Evolutionary conservation across 2,113 vertebrate genomes (phyloP), one percentile per base, ranked within the genome.

Genomic region (Dolichallabes microphthalmus): DNA sequence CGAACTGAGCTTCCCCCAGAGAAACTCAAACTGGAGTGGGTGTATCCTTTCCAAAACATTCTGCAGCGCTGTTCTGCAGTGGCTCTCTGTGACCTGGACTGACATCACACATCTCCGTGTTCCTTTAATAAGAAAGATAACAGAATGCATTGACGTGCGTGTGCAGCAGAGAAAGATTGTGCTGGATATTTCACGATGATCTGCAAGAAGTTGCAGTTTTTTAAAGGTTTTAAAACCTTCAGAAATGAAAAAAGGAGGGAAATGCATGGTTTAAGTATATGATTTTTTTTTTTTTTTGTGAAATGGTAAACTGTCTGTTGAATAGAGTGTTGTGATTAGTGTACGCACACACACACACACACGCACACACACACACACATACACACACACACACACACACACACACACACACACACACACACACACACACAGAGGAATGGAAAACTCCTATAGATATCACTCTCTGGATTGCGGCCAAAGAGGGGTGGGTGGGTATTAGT

Each of bases 21-120:
- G 90, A 96, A 96, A 90, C 96, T 99, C 85, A 98, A 98, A 94
- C 95, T 99, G 94, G 98, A 98, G 91, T 99, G 98, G 98, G 96
- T 94, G 98, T 99, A 99, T 99, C 97, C 97, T 99, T 95, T 83
- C 76, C 61, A 32, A 25, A 80, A 82, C 35, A 6, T 86, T 61
- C 53, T 69, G 35, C 53, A 55, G 27, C 60, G 1, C 3, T 75
- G 39, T 39, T 35, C 45, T 58, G 2, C 19, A 35, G 60, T 78
- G 25, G 77, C 27, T 66, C 35, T 80, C 2, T 27, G 9, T 25
- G 63, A 58, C 11, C 25, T 30, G 75, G 50, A 57, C n/a, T 19
- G 45, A 75, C 3, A 45, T 74, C 71, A 74, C 39, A 25, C 6
- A 1, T 75, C 50, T 53, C 14, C 73, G 11, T 4, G n/a, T 30